Evolutionary conservation across 2,888 invertebrate species (phyloP).

Genomic region (Cryptophagus acutangulus): DNA sequence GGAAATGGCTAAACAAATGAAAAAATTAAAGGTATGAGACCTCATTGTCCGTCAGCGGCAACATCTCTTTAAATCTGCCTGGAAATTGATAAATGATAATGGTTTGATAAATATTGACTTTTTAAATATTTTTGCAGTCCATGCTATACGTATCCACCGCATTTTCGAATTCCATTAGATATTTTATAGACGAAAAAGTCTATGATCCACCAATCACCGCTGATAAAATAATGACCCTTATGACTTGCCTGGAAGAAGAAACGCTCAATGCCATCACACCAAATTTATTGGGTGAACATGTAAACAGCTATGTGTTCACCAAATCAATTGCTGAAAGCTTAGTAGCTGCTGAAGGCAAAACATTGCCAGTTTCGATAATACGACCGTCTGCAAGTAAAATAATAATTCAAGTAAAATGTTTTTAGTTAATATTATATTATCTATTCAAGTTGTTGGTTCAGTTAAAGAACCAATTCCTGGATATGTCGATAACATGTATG

Average conservation of each 20-base stretch:
- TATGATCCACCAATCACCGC: constrained; percentile 37
- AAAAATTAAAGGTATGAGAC: constrained; percentile 58
- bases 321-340: constrained; percentile 67
- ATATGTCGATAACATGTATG: constrained; percentile 74
- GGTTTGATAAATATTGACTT: constrained; percentile 2
- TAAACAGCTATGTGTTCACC: constrained; percentile 70
- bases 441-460: constrained; percentile 51
- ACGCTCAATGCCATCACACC: constrained; percentile 36
- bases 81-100: constrained; percentile 6
- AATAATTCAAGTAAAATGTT: not conserved
- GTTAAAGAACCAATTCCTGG: constrained; percentile 57
- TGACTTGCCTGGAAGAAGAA: constrained; percentile 41
- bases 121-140: constrained; percentile 25
- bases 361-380: constrained; percentile 62
- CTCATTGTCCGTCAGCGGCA: constrained; percentile 8
- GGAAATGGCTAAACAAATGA: constrained; percentile 50
- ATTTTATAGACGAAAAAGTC: constrained; percentile 33
- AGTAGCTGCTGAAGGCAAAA: constrained; percentile 51
- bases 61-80: constrained; percentile 4
- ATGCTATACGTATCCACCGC: constrained; percentile 35
- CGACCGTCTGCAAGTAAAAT: constrained; percentile 59
- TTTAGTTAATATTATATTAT: constrained; percentile 46
- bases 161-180: constrained; percentile 30
- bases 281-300: constrained; percentile 51
- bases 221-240: constrained; percentile 43